Conservation (phyloP, 2,888 invertebrate genomes). For the Rotaria magnacalcarata region DNA sequence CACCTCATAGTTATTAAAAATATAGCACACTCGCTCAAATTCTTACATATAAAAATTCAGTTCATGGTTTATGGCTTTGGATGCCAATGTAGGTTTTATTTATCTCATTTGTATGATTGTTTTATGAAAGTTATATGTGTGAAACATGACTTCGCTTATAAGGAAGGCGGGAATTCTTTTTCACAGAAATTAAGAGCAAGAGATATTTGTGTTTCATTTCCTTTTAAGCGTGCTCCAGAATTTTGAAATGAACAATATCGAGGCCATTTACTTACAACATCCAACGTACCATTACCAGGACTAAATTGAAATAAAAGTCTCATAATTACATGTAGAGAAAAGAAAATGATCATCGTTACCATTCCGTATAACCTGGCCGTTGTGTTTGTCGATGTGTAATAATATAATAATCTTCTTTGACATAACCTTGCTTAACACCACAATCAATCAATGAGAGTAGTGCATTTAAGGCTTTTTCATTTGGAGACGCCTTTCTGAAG, state of each 20-base stretch:
- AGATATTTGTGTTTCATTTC: background rate
- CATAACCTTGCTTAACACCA: slow-evolving; percentile 50
- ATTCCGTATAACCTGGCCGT: background rate
- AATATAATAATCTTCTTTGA: slow-evolving; percentile 50
- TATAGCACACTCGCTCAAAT: too few species aligned
- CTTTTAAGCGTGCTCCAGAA: background rate
- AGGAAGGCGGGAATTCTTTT: background rate
- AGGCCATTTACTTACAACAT: background rate
- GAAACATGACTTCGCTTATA: background rate
- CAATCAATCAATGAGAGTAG: slow-evolving; percentile 50
- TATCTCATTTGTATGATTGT: too few species aligned
- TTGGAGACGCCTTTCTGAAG: slow-evolving; percentile 51
- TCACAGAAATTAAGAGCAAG: background rate
- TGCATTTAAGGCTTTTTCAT: slow-evolving; percentile 50
- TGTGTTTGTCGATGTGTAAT: slow-evolving; percentile 50
- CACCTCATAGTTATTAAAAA: too few species aligned
- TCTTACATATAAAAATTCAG: too few species aligned
- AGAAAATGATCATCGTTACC: background rate
- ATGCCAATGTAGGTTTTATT: too few species aligned
- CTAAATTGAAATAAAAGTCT: background rate
- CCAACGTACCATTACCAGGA: background rate
- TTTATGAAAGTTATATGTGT: background rate
- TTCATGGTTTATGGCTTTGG: too few species aligned
- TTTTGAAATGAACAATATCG: background rate
- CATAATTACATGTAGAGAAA: too few species aligned